Percentiles rank a stretch among this genome's conserved stretches.
Evolutionary conservation across 2,888 invertebrate species (phyloP).

Genomic region (Lasioglossum marginatum): DNA sequence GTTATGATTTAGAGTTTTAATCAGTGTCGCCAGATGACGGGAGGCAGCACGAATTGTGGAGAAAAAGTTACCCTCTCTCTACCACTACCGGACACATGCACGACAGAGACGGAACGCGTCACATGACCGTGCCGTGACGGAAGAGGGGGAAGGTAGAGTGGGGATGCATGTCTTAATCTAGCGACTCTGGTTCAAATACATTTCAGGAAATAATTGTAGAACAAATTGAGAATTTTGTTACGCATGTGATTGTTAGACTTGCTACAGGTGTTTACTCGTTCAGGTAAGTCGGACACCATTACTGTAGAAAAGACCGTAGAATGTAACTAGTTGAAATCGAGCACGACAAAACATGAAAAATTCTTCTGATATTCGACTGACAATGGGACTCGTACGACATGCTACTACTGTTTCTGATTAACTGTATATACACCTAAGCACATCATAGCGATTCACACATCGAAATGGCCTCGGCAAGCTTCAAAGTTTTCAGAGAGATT

Average conservation of each 20-base stretch:
- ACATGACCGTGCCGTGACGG: too few species aligned
- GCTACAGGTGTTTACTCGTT: background rate
- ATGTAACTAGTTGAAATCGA: background rate
- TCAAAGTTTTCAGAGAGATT: conserved; percentile 33
- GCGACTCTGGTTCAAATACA: background rate
- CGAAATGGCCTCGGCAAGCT: conserved; percentile 30
- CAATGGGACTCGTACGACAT: conserved; percentile 13
- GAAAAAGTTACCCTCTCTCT: too few species aligned
- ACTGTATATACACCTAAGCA: background rate
- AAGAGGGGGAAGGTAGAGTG: too few species aligned
- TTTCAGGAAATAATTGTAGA: background rate
- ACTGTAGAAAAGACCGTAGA: background rate
- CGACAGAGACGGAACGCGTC: too few species aligned
- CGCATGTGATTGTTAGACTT: background rate
- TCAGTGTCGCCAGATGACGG: too few species aligned
- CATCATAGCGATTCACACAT: background rate
- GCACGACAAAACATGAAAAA: background rate
- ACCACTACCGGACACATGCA: too few species aligned
- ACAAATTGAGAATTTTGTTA: background rate
- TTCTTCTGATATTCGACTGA: background rate
- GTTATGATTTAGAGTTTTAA: background rate
- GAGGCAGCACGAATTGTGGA: too few species aligned
- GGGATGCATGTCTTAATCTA: too few species aligned
- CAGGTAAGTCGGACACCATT: conserved; percentile 4
- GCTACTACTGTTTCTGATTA: conserved; percentile 6